Base-by-base conservation (phyloP, 2,113 vertebrate genomes). In the Plecotus auritus region DNA sequence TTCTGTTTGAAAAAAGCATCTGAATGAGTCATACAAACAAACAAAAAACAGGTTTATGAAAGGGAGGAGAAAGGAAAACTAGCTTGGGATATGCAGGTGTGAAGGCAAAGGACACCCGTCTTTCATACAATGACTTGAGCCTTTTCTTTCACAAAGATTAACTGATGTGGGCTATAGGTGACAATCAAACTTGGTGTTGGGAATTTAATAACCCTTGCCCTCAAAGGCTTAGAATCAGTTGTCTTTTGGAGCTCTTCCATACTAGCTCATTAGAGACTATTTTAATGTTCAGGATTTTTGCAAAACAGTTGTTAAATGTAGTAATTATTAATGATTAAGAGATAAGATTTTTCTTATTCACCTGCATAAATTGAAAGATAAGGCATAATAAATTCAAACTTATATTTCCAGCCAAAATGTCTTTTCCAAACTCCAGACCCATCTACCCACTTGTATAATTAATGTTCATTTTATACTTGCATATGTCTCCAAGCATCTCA, bases 251-350 rank as follows among this genome's bases (percentile, higher is more conserved):
- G 37, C 5, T 14, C 77, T 28, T 9, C 49, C 1, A 42, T 23
- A 84, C 4, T 17, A 84, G 32, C 37, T 78, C 85, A 4, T 20
- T 42, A 61, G 20, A 82, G 26, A 8, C 66, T 37, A 49, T 84
- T 93, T 95, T 85, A 73, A 76, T 59, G 78, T 90, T 69, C 12
- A 85, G 69, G 11, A 64, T 91, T 47, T 93, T 67, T 80, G 20
- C 23, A 91, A 81, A 28, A 2, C 11, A 61, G 37, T 87, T 40
- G 59, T 74, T 83, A 93, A 70, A 78, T 5, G 61, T 2, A 54
- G 23, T 35, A 17, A 54, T 81, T 78, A 89, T 61, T 77, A 85
- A 85, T 85, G 78, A 88, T 88, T 74, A 94, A 76, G 74, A 56
- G 4, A 66, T 78, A 85, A 32, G 59, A 49, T 7, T 20, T 81